Evolutionary conservation across 2,113 vertebrate genomes (phyloP).

Genomic region (Sclerurus mexicanus): DNA sequence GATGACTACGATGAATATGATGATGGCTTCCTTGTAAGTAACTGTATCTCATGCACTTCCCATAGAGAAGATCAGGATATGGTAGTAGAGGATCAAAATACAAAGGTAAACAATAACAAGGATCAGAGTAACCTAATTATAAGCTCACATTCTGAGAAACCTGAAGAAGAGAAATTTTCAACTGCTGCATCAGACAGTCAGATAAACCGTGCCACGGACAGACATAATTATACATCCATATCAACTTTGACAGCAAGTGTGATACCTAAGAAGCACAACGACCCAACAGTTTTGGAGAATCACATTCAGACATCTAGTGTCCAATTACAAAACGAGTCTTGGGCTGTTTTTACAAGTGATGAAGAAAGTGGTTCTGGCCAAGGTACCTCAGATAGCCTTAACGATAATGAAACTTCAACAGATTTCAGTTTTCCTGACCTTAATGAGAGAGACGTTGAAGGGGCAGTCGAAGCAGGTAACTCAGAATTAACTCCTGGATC

Average conservation of each 20-base stretch:
- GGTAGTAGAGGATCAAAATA: conserved; percentile 71
- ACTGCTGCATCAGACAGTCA: conserved; percentile 44
- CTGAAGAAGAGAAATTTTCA: conserved; percentile 60
- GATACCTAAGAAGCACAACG: conserved; percentile 26
- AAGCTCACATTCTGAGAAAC: conserved; percentile 67
- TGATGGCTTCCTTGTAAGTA: conserved; percentile 71
- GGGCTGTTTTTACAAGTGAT: conserved; percentile 79
- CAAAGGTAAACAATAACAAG: conserved; percentile 72
- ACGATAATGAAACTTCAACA: conserved; percentile 94
- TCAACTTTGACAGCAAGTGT: conserved; percentile 5
- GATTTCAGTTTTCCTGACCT: conserved; percentile 93
- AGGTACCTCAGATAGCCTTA: conserved; percentile 81
- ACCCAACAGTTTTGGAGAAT: conserved; percentile 71
- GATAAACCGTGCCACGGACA: conserved; percentile 13
- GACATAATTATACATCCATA: conserved; percentile 6
- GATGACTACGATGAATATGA: conserved; percentile 72
- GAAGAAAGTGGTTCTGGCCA: conserved; percentile 93
- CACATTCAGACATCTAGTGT: conserved; percentile 65
- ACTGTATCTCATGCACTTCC: conserved; percentile 82
- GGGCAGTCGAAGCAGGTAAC: conserved; percentile 86
- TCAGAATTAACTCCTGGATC: conserved; percentile 74
- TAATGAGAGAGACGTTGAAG: conserved; percentile 81
- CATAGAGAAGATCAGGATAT: conserved; percentile 80
- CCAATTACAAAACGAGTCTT: conserved; percentile 64
- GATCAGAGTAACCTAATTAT: conserved; percentile 71